A percentile compares a stretch with the other conserved stretches of the same genome.
phyloP scores from a whole-genome alignment of 2,113 vertebrate genomes.

The Rhineura floridana region DNA sequence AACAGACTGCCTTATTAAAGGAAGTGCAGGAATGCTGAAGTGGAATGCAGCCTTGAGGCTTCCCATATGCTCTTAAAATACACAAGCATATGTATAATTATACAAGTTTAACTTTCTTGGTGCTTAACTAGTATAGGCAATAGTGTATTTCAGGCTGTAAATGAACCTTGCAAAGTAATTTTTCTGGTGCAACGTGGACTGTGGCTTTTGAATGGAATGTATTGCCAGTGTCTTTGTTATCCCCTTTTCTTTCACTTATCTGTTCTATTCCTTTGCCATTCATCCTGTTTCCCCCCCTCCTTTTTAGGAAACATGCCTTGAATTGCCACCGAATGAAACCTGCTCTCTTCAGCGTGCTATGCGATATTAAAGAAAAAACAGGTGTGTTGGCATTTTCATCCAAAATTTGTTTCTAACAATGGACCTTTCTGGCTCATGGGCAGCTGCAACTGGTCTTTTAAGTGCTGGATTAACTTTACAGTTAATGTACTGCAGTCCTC shows the following conservation, averaged over 20 bases:
- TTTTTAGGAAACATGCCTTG: conserved; percentile 87
- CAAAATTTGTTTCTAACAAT: rapidly evolving
- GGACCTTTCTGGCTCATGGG: rapidly evolving
- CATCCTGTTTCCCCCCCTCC: conserved; percentile 4
- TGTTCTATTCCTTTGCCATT: background rate
- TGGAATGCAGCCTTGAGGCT: background rate
- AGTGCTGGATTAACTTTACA: background rate
- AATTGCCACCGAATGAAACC: conserved; percentile 94
- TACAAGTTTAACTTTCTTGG: background rate
- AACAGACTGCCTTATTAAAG: background rate
- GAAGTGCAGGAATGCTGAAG: background rate
- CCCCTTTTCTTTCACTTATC: background rate
- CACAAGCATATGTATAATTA: background rate
- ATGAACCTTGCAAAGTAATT: background rate
- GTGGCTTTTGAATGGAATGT: background rate
- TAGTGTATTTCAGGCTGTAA: background rate
- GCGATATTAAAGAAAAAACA: conserved; percentile 94
- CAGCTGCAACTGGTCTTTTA: rapidly evolving
- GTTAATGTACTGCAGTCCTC: background rate
- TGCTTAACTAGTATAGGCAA: background rate
- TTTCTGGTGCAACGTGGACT: background rate
- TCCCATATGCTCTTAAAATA: background rate
- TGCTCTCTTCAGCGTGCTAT: conserved; percentile 91
- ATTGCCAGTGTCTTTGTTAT: background rate
- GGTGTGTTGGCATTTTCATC: conserved; percentile 72